Evolutionary conservation across 2,888 invertebrate genomes (phyloP), one percentile per base, ranked within the genome.

Genomic region (Clostera curtula): DNA sequence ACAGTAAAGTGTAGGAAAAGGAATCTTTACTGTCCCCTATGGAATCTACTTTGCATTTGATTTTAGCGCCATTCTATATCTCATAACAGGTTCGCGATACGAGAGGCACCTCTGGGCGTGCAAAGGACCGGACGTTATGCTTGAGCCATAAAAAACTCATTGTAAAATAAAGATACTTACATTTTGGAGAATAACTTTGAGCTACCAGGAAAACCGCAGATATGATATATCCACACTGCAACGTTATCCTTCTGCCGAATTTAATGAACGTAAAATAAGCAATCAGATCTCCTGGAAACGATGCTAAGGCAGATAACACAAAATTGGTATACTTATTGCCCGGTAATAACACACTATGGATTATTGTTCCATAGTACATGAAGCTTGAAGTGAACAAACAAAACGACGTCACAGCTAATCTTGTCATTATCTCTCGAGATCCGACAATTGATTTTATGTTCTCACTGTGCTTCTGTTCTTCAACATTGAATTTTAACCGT

Each of bases 271-370:
- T 51, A 19, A 51, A 68, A 29, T 56, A 68, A 1, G 73, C 64
- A 10, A 77, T 34, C 1, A 74, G 10, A 40, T 77, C 77, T 17
- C 77, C 77, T 13, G 76, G 77, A 22, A 77, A 75, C 0, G 76
- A 68, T 1, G 66, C 57, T 2, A 73, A 21, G 0, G 76, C 61
- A 2, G 69, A 36, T 12, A 77, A 34, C 23, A 74, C 56, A 25
- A 77, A 76, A 39, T 76, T 77, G 0, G 56, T 64, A 19, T 77
- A 76, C 47, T 76, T 77, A 29, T 75, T 63, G 17, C 77, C 77
- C 2, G 77, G 77, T 15, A 77, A 31, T 3, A 70, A 43, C 3
- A 75, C 64, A 2, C 69, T 61, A 34, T 77, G 66, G 0, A 77
- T 59, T 5, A 69, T 49, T 26, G 66, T 45, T 0, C 77, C 76